A percentile compares a stretch with the other conserved stretches of the same genome.
Conservation (phyloP, 2,797 vertebrate species). For the Threskiornis aethiopicus region DNA sequence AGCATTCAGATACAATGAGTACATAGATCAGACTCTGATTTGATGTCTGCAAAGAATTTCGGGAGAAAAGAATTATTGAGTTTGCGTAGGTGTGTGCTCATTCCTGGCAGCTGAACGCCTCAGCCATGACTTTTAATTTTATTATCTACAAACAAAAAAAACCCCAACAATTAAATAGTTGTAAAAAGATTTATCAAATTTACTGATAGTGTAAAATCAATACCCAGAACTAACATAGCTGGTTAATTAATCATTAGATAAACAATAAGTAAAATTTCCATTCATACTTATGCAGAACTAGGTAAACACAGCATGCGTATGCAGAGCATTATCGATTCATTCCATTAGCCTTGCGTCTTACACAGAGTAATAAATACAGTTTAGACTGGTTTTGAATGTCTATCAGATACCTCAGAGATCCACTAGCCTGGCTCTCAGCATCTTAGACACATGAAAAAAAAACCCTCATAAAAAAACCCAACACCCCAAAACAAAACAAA, state of each 20-base stretch:
- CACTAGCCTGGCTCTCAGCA: background rate
- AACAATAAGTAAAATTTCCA: background rate
- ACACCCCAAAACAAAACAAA: background rate
- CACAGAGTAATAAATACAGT: background rate
- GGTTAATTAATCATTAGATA: slow-evolving; percentile 14
- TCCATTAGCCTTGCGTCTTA: background rate
- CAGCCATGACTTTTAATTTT: background rate
- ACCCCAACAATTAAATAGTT: background rate
- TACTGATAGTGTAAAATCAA: background rate
- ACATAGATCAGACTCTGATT: background rate
- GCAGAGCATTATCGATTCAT: background rate
- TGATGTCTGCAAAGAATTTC: background rate
- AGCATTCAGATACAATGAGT: background rate
- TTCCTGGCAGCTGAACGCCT: background rate
- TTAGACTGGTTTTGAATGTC: background rate
- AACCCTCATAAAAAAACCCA: background rate
- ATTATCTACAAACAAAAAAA: background rate
- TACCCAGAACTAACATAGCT: background rate
- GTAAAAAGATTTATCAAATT: background rate
- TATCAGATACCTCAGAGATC: background rate
- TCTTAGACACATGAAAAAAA: background rate
- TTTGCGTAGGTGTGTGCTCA: background rate
- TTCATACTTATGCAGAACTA: background rate
- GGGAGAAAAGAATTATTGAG: background rate
- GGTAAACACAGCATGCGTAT: background rate